Percentiles rank a stretch among this genome's conserved stretches.
phyloP scores from a whole-genome alignment of 2,888 invertebrate genomes.

The Brachyptera putata region DNA sequence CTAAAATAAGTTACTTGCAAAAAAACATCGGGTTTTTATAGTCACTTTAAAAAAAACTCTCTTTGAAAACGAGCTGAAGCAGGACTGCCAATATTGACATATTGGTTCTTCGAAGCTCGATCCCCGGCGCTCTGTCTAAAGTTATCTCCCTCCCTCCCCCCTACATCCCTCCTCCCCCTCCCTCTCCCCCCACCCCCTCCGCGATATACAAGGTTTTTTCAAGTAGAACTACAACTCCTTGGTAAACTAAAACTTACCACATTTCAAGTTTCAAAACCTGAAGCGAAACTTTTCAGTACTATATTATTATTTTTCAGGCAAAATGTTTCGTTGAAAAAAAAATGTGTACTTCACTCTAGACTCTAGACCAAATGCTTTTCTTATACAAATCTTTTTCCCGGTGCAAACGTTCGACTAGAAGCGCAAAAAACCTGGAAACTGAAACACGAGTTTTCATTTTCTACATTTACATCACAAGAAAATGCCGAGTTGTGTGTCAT shows the following conservation, averaged over 20 bases:
- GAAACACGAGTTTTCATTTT: background rate
- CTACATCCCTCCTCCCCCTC: too few relatives aligned
- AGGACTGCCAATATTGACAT: constrained; percentile 11
- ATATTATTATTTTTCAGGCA: constrained; percentile 8
- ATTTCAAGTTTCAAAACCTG: background rate
- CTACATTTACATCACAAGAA: background rate
- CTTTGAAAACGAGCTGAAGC: too few relatives aligned
- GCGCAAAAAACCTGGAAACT: background rate
- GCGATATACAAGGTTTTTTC: too few relatives aligned
- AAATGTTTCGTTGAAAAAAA: background rate
- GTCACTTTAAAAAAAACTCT: too few relatives aligned
- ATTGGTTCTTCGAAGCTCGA: constrained; percentile 11
- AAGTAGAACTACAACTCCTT: too few relatives aligned
- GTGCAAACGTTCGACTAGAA: background rate
- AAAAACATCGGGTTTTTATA: too few relatives aligned
- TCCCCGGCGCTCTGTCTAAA: too few relatives aligned
- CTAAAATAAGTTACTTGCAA: too few relatives aligned
- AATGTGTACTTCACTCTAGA: constrained; percentile 1
- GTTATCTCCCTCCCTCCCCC: too few relatives aligned
- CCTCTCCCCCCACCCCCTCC: too few relatives aligned
- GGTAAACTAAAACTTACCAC: too few relatives aligned
- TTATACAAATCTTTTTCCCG: background rate
- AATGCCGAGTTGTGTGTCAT: background rate
- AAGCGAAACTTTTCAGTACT: constrained; percentile 9
- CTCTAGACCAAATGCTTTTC: too few relatives aligned